Evolutionary conservation across 1,140 invertebrate genomes (phyloP), one percentile per base, ranked within the genome.

Genomic region (Drosophila busckii): DNA sequence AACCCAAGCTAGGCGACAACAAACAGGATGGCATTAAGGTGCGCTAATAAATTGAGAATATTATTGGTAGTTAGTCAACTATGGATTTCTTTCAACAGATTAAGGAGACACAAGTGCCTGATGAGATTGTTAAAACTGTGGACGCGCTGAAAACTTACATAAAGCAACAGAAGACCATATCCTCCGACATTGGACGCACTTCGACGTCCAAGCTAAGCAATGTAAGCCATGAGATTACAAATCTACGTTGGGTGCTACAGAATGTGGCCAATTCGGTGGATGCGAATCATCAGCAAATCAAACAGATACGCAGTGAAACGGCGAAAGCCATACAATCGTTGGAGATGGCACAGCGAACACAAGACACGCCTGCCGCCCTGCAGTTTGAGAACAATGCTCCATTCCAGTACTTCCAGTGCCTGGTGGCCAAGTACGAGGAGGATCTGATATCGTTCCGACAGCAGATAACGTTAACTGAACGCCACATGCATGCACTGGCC

Each of bases 351-450:
- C 93, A 94, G 70, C 89, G 93, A 56, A 95, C 93, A 0, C 93
- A 94, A 60, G 93, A 94, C 56, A 94, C 92, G 4, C 93, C 93
- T 5, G 87, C 91, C 1, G 92, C 92, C 2, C 87, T 95, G 8
- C 94, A 95, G 80, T 94, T 93, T 85, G 93, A 95, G 84, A 94
- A 94, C 71, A 91, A 89, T 40, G 91, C 92, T 2, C 93, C 93
- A 0, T 88, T 92, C n/a, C 89, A 92, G 63, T 95, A 93, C 70
- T 95, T 94, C 64, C 89, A 92, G 46, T 90, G 92, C 65, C 75
- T 95, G 26, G 90, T 92, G n/a, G 90, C 92, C 42, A 90, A 89
- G 67, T 95, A 94, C 82, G 93, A 95, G 87, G 89, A 90, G 5
- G 91, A 93, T 69, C 91, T 94, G 88, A 89, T 93, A 63, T 84